These are phyloP conservation scores for Fissipunctia ypsillon DNA, from an alignment of 2,888 invertebrate genomes.

Conservation along the genomic window DNA sequence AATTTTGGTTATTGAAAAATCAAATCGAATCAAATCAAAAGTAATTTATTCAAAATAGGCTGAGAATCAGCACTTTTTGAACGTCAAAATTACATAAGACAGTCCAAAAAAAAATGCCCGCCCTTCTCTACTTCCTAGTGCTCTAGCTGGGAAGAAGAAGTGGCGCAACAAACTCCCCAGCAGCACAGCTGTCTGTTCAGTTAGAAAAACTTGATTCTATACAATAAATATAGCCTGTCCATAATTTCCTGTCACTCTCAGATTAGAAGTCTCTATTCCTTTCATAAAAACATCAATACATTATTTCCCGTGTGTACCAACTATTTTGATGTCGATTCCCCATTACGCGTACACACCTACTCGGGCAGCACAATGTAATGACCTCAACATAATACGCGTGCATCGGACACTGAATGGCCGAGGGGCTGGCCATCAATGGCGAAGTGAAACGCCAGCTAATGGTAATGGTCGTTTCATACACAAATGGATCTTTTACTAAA, in stretches of 20 bases:
- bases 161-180: no score
- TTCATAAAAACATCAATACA: conserved; percentile 42
- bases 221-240: no score
- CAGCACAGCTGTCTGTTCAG: no score
- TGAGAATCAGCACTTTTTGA: no score
- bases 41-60: no score
- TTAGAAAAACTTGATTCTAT: no score
- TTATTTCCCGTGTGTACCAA: conserved; percentile 45
- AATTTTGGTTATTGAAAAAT: no score
- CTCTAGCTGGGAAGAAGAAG: no score
- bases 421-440: conserved; percentile 67
- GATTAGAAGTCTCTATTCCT: conserved; percentile 14
- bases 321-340: conserved; percentile 52
- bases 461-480: conserved; percentile 72
- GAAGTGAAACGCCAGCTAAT: conserved; percentile 66
- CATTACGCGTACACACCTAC: conserved; percentile 52
- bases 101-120: no score
- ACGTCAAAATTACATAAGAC: no score
- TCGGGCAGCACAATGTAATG: conserved; percentile 62
- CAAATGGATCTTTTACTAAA: conserved; percentile 71
- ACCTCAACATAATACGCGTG: conserved; percentile 66
- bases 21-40: no score
- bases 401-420: conserved; percentile 66
- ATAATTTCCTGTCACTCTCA: conserved; percentile 16
- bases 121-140: no score